A percentile compares a stretch with the other conserved stretches of the same genome.
Evolutionary conservation across 2,888 invertebrate species (phyloP).

Genomic region (Gari tellinella): DNA sequence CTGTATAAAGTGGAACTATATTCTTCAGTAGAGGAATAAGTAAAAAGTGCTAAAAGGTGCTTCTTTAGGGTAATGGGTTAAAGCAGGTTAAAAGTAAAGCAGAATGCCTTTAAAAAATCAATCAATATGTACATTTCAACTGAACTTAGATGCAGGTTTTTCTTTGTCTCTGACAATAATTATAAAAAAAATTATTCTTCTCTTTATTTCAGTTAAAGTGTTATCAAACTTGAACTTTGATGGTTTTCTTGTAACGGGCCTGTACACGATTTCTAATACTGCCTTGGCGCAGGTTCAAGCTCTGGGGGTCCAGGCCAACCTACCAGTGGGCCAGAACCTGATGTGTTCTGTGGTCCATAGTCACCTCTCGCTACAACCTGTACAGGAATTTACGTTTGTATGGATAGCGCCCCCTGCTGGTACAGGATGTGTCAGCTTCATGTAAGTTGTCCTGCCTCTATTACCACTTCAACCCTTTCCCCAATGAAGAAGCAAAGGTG

Average conservation of each 20-base stretch:
- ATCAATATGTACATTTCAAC: too few species aligned
- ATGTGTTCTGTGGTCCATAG: constrained; percentile 83
- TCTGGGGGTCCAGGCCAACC: constrained; percentile 47
- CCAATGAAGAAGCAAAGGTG: too few species aligned
- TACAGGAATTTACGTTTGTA: constrained; percentile 78
- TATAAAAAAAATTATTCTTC: too few species aligned
- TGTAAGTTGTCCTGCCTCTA: constrained; percentile 82
- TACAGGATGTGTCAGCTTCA: constrained; percentile 83
- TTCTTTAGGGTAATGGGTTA: too few species aligned
- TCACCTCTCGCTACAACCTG: constrained; percentile 76
- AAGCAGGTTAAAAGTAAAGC: too few species aligned
- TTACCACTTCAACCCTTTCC: too few species aligned
- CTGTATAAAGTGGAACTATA: too few species aligned
- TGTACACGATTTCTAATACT: constrained; percentile 79
- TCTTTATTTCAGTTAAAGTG: constrained; percentile 80
- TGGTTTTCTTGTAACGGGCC: constrained; percentile 82
- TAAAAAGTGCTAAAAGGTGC: too few species aligned
- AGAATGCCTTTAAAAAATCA: too few species aligned
- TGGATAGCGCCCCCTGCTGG: constrained; percentile 83
- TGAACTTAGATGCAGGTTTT: too few species aligned
- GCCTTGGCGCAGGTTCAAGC: constrained; percentile 49
- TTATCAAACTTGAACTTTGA: constrained; percentile 82
- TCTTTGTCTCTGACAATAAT: too few species aligned
- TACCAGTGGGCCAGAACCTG: constrained; percentile 74
- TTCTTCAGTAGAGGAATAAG: too few species aligned